phyloP scores from a whole-genome alignment of 2,113 vertebrate species.

The Spheniscus mendiculus region DNA sequence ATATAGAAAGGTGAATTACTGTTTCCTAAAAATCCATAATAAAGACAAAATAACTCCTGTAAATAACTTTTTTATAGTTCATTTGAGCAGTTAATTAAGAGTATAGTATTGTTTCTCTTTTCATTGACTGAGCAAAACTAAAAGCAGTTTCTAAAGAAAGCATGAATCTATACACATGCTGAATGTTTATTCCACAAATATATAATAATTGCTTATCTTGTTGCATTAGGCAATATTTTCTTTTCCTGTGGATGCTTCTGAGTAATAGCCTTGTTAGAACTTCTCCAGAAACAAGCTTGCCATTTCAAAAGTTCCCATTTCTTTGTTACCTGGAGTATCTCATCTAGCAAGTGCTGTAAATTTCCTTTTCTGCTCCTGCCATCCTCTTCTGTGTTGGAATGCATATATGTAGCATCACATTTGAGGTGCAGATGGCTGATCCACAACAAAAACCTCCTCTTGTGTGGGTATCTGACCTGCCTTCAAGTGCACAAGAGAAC shows the following conservation, averaged over 20 bases:
- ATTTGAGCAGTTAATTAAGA: background rate
- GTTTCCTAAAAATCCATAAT: constrained; percentile 1
- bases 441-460: background rate
- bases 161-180: background rate
- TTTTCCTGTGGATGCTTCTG: background rate
- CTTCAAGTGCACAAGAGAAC: background rate
- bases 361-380: background rate
- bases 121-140: background rate
- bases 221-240: background rate
- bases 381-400: background rate
- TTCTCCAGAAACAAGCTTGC: background rate
- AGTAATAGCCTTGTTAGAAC: background rate
- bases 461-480: background rate
- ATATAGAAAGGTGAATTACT: background rate
- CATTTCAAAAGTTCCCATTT: background rate
- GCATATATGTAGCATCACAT: background rate
- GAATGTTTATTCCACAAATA: background rate
- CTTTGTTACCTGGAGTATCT: background rate
- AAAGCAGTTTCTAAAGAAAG: background rate
- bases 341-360: background rate
- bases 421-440: background rate
- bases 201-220: background rate
- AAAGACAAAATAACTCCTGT: background rate
- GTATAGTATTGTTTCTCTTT: background rate
- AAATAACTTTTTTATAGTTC: background rate